Evolutionary conservation across 2,888 invertebrate genomes (phyloP).

Genomic region (Clistopyga incitator): DNA sequence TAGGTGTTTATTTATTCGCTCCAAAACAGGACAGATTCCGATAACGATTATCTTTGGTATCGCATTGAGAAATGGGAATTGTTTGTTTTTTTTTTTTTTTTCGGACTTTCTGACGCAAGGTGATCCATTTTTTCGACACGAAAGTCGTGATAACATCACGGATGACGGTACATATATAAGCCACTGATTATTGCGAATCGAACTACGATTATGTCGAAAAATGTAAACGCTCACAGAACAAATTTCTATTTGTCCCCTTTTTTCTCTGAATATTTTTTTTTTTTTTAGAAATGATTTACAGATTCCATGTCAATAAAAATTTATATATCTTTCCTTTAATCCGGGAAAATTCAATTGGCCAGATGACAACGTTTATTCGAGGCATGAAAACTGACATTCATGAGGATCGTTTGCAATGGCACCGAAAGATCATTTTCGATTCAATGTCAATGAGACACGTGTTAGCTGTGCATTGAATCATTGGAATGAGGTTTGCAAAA

Average conservation of each 20-base stretch:
- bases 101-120: background rate
- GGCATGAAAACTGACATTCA: background rate
- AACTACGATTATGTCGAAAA: too few species aligned
- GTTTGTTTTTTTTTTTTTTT: too few species aligned
- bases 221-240: background rate
- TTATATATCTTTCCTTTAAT: too few species aligned
- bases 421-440: conserved; percentile 61
- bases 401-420: background rate
- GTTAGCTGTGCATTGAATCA: conserved; percentile 14
- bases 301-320: too few species aligned
- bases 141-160: background rate
- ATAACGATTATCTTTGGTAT: background rate
- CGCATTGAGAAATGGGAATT: background rate
- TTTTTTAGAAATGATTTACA: too few species aligned
- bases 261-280: too few species aligned
- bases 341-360: too few species aligned
- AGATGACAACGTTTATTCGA: background rate
- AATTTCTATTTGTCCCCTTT: too few species aligned
- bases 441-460: background rate
- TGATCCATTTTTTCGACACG: background rate
- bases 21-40: background rate
- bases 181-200: too few species aligned
- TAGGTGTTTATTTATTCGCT: background rate
- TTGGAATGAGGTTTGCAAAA: conserved; percentile 47
- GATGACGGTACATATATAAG: background rate